Conservation (phyloP, 2,888 invertebrate species). For the Parapristionchus giblindavisi region DNA sequence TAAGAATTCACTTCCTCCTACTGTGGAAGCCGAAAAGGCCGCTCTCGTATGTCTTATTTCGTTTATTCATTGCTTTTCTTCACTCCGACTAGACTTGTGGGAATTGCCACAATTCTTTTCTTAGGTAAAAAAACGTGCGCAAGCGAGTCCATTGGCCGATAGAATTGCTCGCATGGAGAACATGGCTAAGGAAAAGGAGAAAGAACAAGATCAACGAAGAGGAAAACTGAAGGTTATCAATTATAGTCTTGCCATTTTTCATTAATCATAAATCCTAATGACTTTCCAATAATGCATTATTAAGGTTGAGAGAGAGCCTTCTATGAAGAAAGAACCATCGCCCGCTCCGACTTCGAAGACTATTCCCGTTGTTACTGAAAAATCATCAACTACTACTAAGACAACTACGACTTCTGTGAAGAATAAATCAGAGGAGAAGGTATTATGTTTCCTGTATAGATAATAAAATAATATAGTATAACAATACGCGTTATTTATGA, state of each 20-base stretch:
- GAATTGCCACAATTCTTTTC: not conserved
- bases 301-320: slow-evolving; percentile 18
- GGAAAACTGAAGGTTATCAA: slow-evolving; percentile 9
- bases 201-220: slow-evolving; percentile 19
- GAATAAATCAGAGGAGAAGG: slow-evolving; percentile 35
- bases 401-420: slow-evolving; percentile 14
- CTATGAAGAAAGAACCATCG: not conserved
- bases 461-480: too few species aligned
- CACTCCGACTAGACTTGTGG: not conserved
- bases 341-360: slow-evolving; percentile 26
- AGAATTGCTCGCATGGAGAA: slow-evolving; percentile 34
- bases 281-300: not conserved
- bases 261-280: not conserved
- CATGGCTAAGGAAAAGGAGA: slow-evolving; percentile 31
- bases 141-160: slow-evolving; percentile 27
- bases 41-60: not conserved
- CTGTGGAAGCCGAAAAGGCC: slow-evolving; percentile 17
- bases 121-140: slow-evolving; percentile 23
- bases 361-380: slow-evolving; percentile 23
- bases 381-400: slow-evolving; percentile 24
- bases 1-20: slow-evolving; percentile 22
- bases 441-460: too few species aligned
- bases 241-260: not conserved
- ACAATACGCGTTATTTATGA: too few species aligned
- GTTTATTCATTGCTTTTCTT: too few species aligned